A percentile compares a stretch with the other conserved stretches of the same genome.
phyloP scores from a whole-genome alignment of 2,888 invertebrate genomes.

The Galerucella calmariensis region DNA sequence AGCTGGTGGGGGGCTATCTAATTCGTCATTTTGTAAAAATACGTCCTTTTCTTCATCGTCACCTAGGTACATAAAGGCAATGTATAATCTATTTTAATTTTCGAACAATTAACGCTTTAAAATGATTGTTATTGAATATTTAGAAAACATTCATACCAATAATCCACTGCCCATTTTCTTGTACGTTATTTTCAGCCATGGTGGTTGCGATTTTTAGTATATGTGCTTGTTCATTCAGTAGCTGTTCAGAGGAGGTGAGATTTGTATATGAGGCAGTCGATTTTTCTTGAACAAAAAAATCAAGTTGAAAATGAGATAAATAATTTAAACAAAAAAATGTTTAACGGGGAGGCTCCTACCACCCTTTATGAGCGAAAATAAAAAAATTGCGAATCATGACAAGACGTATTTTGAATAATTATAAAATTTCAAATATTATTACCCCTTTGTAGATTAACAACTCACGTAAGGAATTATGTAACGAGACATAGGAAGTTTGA shows the following conservation, averaged over 20 bases:
- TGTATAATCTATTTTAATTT: too few relatives aligned
- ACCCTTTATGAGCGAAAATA: too few relatives aligned
- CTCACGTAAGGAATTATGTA: neutral
- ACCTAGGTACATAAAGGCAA: neutral
- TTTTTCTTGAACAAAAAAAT: conserved; percentile 16
- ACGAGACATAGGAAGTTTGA: neutral
- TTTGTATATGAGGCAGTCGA: neutral
- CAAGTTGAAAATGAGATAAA: neutral
- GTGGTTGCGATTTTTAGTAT: conserved; percentile 9
- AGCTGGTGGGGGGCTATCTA: conserved; percentile 57
- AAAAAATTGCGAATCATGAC: too few relatives aligned
- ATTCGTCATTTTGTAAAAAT: conserved; percentile 63
- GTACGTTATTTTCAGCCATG: conserved; percentile 46
- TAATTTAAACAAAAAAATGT: too few relatives aligned
- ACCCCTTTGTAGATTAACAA: neutral
- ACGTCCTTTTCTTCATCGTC: conserved; percentile 63
- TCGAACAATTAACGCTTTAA: neutral
- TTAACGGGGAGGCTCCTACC: too few relatives aligned
- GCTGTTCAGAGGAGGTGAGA: neutral
- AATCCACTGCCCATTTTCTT: conserved; percentile 49
- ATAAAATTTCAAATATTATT: neutral
- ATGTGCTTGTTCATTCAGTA: conserved; percentile 14
- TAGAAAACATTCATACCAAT: conserved; percentile 43
- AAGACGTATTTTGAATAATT: too few relatives aligned
- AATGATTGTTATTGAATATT: neutral